These are phyloP conservation scores for Antheraea pernyi DNA, from an alignment of 1,140 invertebrate species.

Conservation along the genomic window DNA sequence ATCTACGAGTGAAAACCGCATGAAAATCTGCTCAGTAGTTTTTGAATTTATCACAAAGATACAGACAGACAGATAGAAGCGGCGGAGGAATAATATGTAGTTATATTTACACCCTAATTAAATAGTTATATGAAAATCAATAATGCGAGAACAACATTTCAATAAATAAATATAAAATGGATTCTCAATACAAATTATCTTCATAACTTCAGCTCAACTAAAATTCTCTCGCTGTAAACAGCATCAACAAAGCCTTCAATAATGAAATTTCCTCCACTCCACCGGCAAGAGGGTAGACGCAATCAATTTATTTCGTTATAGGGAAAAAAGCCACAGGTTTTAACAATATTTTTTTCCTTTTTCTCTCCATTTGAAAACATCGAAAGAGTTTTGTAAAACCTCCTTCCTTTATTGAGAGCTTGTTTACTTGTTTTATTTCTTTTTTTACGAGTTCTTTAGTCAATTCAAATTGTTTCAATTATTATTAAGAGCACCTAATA, in stretches of 20 bases:
- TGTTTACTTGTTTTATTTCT: background rate
- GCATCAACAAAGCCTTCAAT: conserved; percentile 30
- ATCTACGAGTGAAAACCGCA: too few species aligned
- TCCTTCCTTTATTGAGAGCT: conserved; percentile 1
- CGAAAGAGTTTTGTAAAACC: conserved; percentile 10
- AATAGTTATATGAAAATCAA: too few species aligned
- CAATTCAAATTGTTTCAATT: too few species aligned
- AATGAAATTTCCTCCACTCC: conserved; percentile 33
- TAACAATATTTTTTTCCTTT: conserved; percentile 7
- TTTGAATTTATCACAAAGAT: too few species aligned
- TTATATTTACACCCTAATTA: too few species aligned
- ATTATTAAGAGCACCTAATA: too few species aligned
- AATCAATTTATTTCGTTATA: conserved; percentile 25
- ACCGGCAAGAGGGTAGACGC: conserved; percentile 14
- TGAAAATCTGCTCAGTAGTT: too few species aligned
- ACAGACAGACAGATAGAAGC: too few species aligned
- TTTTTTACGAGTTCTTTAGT: background rate
- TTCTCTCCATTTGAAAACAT: conserved; percentile 6
- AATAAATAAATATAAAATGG: too few species aligned
- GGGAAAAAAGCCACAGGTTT: conserved; percentile 21
- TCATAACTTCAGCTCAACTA: conserved; percentile 3
- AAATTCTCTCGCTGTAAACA: conserved; percentile 15
- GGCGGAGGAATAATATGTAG: too few species aligned
- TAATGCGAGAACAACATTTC: too few species aligned
- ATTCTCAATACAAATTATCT: background rate